Conservation (phyloP, 1,140 invertebrate genomes). For the Leptinotarsa defecta region DNA sequence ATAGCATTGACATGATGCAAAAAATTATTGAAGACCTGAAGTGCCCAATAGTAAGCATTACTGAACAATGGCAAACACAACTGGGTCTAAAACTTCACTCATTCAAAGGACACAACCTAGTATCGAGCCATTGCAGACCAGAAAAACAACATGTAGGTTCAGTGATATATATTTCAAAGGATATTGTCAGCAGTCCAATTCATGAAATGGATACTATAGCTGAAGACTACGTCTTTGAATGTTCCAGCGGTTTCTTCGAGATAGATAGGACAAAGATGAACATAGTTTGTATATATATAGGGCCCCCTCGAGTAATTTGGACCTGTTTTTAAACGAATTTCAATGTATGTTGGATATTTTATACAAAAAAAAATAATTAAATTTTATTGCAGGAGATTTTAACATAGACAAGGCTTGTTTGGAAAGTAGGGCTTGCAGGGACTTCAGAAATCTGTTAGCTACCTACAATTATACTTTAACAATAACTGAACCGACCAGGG, state of each 20-base stretch:
- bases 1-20: not conserved
- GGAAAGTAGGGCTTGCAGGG: not conserved
- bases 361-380: not conserved
- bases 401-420: not conserved
- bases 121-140: not conserved
- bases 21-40: not conserved
- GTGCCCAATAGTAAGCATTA: not conserved
- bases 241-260: not conserved
- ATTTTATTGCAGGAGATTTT: conserved; percentile 5
- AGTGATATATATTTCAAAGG: not conserved
- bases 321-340: conserved; percentile 10
- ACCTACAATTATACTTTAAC: conserved; percentile 3
- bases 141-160: conserved; percentile 7
- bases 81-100: not conserved
- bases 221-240: conserved; percentile 1
- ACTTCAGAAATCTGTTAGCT: conserved; percentile 11
- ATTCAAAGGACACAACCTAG: conserved; percentile 1
- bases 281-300: conserved; percentile 4
- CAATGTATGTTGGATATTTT: conserved; percentile 4
- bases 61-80: not conserved
- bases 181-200: not conserved
- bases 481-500: not conserved
- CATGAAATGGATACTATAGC: not conserved
- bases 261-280: not conserved
- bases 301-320: not conserved